phyloP scores from a whole-genome alignment of 2,113 vertebrate species.

The Mungos mungo region DNA sequence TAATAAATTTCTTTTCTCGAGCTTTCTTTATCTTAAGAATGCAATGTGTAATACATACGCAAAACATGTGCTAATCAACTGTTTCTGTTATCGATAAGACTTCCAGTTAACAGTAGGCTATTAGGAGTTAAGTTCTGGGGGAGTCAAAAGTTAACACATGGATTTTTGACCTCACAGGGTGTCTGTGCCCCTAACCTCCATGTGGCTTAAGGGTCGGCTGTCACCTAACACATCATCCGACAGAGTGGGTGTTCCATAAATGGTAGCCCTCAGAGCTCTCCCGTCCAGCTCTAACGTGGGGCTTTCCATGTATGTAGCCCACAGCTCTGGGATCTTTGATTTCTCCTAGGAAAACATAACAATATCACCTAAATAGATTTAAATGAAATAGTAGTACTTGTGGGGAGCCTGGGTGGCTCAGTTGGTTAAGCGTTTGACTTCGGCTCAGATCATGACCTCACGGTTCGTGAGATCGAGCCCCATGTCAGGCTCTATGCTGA shows the following conservation, averaged over 20 bases:
- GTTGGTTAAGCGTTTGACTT: no score
- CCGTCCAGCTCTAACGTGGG: neutral
- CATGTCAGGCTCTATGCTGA: no score
- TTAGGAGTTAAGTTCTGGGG: neutral
- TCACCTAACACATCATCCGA: neutral
- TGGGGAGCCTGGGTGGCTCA: no score
- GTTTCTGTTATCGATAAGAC: neutral
- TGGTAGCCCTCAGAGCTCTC: neutral
- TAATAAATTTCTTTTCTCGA: neutral
- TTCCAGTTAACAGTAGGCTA: neutral
- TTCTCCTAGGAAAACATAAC: neutral
- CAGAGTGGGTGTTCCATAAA: accelerated
- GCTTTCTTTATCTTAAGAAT: neutral
- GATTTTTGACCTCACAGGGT: neutral
- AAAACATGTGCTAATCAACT: neutral
- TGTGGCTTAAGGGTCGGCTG: neutral
- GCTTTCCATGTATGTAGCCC: neutral
- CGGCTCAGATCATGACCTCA: no score
- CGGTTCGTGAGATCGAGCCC: no score
- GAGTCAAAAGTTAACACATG: neutral
- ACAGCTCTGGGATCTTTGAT: neutral
- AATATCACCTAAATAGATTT: neutral
- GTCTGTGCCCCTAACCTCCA: neutral
- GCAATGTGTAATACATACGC: neutral
- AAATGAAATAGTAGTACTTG: neutral